Percentiles rank a stretch among this genome's conserved stretches.
Conservation (phyloP, 30 jellyfish, hydroid and myxozoan species). For the Cassiopea xamachana region DNA sequence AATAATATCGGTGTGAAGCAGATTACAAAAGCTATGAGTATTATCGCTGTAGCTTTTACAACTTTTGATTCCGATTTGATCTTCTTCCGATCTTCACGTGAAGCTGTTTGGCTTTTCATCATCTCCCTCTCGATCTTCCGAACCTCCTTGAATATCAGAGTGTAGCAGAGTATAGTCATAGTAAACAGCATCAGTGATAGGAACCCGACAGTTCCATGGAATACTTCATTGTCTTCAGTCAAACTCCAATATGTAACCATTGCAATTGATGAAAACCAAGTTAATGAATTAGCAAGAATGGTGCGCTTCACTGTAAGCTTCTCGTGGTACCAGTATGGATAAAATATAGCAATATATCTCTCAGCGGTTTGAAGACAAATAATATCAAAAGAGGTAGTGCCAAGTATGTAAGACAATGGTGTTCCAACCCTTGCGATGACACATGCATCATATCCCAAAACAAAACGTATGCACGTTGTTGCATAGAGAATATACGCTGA, state of each 20-base stretch:
- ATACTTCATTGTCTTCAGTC: slow-evolving; percentile 34
- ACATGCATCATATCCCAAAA: slow-evolving; percentile 54
- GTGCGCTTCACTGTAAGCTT: slow-evolving; percentile 11
- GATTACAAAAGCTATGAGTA: slow-evolving; percentile 12
- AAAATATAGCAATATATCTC: slow-evolving; percentile 59
- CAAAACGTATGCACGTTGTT: slow-evolving; percentile 17
- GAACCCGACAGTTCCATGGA: slow-evolving; percentile 31
- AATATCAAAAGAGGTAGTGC: slow-evolving; percentile 35
- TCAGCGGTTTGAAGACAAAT: slow-evolving; percentile 54
- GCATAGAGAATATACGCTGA: slow-evolving; percentile 41
- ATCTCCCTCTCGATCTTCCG: slow-evolving; percentile 56
- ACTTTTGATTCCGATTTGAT: slow-evolving; percentile 58
- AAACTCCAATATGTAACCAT: slow-evolving; percentile 25
- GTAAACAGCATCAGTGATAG: slow-evolving; percentile 2
- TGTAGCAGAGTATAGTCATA: slow-evolving; percentile 18
- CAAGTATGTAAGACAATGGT: slow-evolving; percentile 43
- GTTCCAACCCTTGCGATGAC: slow-evolving; percentile 61
- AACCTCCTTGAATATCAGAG: slow-evolving; percentile 42
- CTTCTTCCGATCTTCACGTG: slow-evolving; percentile 37
- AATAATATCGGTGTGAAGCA: slow-evolving; percentile 58
- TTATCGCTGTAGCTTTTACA: slow-evolving; percentile 64
- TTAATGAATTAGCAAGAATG: slow-evolving; percentile 11
- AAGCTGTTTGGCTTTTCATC: slow-evolving; percentile 30
- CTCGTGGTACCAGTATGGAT: slow-evolving; percentile 69
- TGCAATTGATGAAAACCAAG: slow-evolving; percentile 36